Evolutionary conservation across 2,888 invertebrate genomes (phyloP), one percentile per base, ranked within the genome.

Genomic region (Oxyteleia sp.): DNA sequence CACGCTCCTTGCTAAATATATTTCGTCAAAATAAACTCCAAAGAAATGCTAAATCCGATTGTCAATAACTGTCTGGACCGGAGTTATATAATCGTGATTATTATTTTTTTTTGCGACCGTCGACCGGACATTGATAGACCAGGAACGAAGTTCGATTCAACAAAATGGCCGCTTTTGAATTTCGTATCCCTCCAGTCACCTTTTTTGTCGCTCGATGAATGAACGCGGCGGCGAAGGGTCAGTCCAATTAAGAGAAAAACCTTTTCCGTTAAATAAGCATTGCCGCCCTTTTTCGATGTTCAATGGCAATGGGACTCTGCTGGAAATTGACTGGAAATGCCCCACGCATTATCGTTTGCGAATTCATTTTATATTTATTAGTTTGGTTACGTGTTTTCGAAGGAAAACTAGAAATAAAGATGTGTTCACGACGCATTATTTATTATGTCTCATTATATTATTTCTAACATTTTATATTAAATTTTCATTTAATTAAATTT

Each of bases 211-310:
- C 45, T 29, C 47, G 20, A 13, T 49, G 74, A 75, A 72, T 71
- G 57, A 75, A 80, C 29, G 26, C 75, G 23, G 43, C 35, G 43
- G 66, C 74, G 76, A 81, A 68, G 76, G 80, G 76, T 80, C 80
- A 72, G 78, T 78, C 84, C 82, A 84, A 84, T 84, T 84, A 84
- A 81, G 69, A 74, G 75, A 68, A 79, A 82, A 82, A 79, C 72
- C 82, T 72, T 68, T 74, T 59, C 72, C 78, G 82, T 78, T 82
- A 79, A 84, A 84, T 79, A 84, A 84, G 79, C 79, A 75, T 69
- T 69, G 68, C 72, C 74, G 10, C 8, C 20, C 61, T 66, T 83
- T 79, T 78, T 68, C 49, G 61, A 72, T 43, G 61, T 71, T 61
- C 63, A 55, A n/a, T 78, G 51, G 81, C 75, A 72, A 69, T 71